These are phyloP conservation scores for Hypsibius dujardini DNA, from an alignment of 1,140 invertebrate genomes.

Conservation along the genomic window DNA sequence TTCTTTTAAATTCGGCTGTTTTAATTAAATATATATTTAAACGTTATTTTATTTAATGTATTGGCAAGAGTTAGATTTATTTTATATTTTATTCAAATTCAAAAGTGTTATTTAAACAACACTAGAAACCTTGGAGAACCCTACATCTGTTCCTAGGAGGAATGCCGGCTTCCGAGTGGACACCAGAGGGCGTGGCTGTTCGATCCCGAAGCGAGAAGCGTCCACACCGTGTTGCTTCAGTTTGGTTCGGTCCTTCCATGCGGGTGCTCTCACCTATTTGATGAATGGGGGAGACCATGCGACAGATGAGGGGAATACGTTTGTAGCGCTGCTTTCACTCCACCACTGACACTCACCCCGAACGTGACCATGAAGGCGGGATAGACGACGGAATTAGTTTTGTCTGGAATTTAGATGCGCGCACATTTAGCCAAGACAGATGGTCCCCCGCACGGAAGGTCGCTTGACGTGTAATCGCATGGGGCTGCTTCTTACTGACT, in stretches of 20 bases:
- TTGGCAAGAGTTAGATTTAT: too few species aligned
- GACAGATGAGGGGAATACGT: too few species aligned
- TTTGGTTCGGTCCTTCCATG: not conserved
- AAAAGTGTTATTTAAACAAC: too few species aligned
- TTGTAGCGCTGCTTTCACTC: too few species aligned
- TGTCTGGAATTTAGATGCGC: not conserved
- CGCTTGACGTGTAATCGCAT: too few species aligned
- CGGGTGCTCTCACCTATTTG: not conserved
- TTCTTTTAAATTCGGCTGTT: too few species aligned
- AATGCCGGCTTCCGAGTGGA: not conserved
- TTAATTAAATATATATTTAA: too few species aligned
- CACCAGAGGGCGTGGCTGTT: not conserved
- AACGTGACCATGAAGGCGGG: not conserved
- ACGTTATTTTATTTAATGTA: too few species aligned
- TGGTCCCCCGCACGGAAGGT: not conserved
- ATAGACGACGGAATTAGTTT: not conserved
- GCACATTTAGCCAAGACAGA: not conserved
- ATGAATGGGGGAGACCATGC: too few species aligned
- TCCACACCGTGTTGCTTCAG: not conserved
- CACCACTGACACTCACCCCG: too few species aligned
- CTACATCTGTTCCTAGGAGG: not conserved
- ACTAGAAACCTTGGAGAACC: too few species aligned
- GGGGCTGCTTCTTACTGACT: not conserved
- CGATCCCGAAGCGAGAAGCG: not conserved
- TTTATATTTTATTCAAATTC: too few species aligned